Evolutionary conservation across 2,888 invertebrate genomes (phyloP).

Genomic region (Agelastica alni): DNA sequence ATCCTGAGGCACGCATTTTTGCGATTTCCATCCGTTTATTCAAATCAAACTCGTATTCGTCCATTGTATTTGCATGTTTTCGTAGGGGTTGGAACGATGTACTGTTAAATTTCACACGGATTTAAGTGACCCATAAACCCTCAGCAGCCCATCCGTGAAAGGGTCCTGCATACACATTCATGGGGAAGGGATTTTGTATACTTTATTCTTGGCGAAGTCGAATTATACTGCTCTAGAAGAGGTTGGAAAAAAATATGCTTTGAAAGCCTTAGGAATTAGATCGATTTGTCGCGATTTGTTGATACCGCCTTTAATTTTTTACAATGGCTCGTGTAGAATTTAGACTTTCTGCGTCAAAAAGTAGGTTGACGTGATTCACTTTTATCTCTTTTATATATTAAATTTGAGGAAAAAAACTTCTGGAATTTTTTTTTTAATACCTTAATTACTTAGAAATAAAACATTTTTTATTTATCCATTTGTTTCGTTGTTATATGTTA

Average conservation of each 20-base stretch:
- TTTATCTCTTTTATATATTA: no score
- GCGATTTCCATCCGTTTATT: constrained; percentile 25
- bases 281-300: constrained; percentile 11
- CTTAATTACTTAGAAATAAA: no score
- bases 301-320: constrained; percentile 11
- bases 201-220: constrained; percentile 4
- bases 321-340: constrained; percentile 9
- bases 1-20: constrained; percentile 19
- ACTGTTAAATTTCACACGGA: constrained; percentile 28
- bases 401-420: no score
- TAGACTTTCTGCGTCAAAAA: constrained; percentile 1
- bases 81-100: constrained; percentile 27
- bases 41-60: constrained; percentile 23
- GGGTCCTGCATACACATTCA: constrained; percentile 23
- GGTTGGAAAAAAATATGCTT: constrained; percentile 7
- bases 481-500: no score
- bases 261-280: constrained; percentile 6
- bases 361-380: no score
- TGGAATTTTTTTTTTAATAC: no score
- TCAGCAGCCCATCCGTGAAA: constrained; percentile 19
- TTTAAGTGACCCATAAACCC: constrained; percentile 31
- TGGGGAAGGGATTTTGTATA: constrained; percentile 6
- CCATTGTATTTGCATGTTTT: constrained; percentile 33
- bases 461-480: no score
- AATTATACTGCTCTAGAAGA: constrained; percentile 12